Base-by-base conservation (phyloP, 2,113 vertebrate species). In the Ciconia maguari region DNA sequence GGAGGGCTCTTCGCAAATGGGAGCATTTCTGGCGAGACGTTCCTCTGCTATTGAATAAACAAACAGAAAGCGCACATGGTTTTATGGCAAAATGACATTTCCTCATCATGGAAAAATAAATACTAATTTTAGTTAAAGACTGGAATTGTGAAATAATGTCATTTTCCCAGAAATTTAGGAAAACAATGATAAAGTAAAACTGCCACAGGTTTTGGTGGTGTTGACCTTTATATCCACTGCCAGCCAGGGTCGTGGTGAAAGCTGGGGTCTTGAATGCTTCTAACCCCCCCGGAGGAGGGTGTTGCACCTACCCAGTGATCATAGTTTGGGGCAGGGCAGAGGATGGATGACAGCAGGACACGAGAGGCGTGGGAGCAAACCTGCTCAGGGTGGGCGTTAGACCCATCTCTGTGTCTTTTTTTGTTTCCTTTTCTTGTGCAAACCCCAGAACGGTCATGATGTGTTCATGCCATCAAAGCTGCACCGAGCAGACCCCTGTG, bases 41-140 rank as follows among this genome's bases (percentile, higher is more conserved):
- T 94, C 64, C 62, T 69, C 66, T 55, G 54, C 89, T 94, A 11
- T 95, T 94, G 86, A 83, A 78, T 72, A 86, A 97, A 88, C 85
- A 93, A 77, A 42, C 38, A 34, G 89, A 87, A 66, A 89, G 36
- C 16, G 2, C 92, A 64, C 74, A 27, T 90, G 85, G 79, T 65
- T 90, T 11, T 60, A n/a, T 80, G 88, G 92, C 75, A 96, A 83
- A 95, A 44, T 76, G 87, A 83, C 51, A 71, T 94, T 92, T 81
- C 88, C 62, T 91, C 44, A 2, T 88, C 27, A 9, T 11, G 25
- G 34, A 80, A 78, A 94, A 92, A 87, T 61, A 92, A 90, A 34
- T 62, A 58, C 58, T 76, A 41, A 44, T 92, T 93, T 86, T 86
- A 79, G 54, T 66, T 85, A 24, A 92, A 93, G 58, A 30, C 62